Evolutionary conservation across 1,140 invertebrate genomes (phyloP), one percentile per base, ranked within the genome.

Genomic region (Bombus fervidus): DNA sequence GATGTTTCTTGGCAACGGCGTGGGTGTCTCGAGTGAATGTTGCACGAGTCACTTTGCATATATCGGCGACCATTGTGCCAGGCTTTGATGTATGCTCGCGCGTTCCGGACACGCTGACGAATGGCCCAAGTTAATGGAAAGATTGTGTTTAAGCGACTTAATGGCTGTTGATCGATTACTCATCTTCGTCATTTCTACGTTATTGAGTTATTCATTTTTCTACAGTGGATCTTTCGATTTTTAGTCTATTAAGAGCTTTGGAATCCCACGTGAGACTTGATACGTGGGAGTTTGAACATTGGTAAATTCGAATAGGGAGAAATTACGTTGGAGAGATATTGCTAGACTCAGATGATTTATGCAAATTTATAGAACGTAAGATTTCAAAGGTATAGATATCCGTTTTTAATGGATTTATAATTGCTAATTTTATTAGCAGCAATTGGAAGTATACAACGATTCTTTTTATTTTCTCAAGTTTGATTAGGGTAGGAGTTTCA

Each of bases 81-180:
- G 31, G 83, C 68, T 85, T 85, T 85, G 83, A 85, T 85, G 83
- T 85, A 85, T 85, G 83, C 83, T 53, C 76, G 31, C 69, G 37
- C 76, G 83, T 39, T 68, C 39, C 53, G 41, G 76, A 62, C 76
- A 43, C 68, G 83, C 53, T 85, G 83, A 85, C 83, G 83, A 72
- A 85, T 80, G 68, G 62, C 68, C 31, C 22, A 72, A 73, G 53
- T 85, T 85, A 85, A 85, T 85, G 83, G 83, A 85, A 85, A 85
- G 83, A 77, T 59, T 85, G 83, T 85, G 83, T 85, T 85, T 85
- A 85, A 78, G 66, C 25, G 77, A 73, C 76, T 62, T 85, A 85
- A 85, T 80, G 77, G 77, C 57, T 57, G 57, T 72, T 80, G 83
- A 85, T 85, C 68, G 57, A 85, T 85, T 22, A 57, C 25, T 18